phyloP scores from a whole-genome alignment of 2,888 invertebrate species.

The Lasiommata megera region DNA sequence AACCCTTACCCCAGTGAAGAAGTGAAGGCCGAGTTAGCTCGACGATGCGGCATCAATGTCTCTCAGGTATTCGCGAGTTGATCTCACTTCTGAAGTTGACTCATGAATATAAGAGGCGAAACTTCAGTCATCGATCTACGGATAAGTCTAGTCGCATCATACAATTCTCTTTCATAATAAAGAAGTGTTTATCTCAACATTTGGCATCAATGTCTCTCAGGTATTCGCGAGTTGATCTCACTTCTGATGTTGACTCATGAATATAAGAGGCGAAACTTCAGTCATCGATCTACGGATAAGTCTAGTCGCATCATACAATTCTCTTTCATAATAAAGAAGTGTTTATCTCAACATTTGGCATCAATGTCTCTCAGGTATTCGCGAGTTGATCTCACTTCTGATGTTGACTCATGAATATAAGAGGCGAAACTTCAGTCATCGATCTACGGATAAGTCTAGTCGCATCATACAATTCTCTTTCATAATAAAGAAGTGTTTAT shows the following conservation, averaged over 20 bases:
- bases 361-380: slow-evolving; percentile 76
- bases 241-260: too few relatives aligned
- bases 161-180: slow-evolving; percentile 99
- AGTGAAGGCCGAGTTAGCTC: slow-evolving; percentile 97
- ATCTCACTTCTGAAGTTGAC: neutral
- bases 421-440: slow-evolving; percentile 97
- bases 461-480: slow-evolving; percentile 98
- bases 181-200: slow-evolving; percentile 99
- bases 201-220: slow-evolving; percentile 98
- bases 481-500: slow-evolving; percentile 97
- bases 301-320: slow-evolving; percentile 98
- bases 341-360: slow-evolving; percentile 94
- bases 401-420: too few relatives aligned
- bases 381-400: too few relatives aligned
- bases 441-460: slow-evolving; percentile 98
- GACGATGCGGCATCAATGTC: slow-evolving; percentile 97
- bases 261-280: slow-evolving; percentile 94
- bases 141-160: slow-evolving; percentile 99
- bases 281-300: slow-evolving; percentile 97
- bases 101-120: slow-evolving; percentile 87
- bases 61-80: slow-evolving; percentile 84
- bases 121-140: slow-evolving; percentile 99
- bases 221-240: slow-evolving; percentile 68
- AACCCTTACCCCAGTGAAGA: slow-evolving; percentile 99
- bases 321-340: slow-evolving; percentile 99